Base-by-base conservation (phyloP, 2,888 invertebrate genomes). In the Candidula unifasciata region DNA sequence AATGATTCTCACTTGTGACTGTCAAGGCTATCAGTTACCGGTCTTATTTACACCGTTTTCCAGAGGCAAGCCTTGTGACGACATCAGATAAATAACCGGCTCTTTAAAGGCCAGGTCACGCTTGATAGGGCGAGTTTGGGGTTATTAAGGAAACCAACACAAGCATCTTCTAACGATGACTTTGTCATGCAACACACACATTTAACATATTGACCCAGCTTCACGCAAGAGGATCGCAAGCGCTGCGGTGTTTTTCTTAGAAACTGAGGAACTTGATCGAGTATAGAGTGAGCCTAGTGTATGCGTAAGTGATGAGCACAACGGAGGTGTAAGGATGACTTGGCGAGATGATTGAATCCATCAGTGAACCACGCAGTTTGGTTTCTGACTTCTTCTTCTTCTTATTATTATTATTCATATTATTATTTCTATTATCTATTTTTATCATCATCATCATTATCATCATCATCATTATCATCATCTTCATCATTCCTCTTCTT, bases 1-100 rank as follows among this genome's bases (percentile, higher is more conserved):
- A 80, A 37, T 33, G 44, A 69, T 44, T 37, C 52, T 2, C 35
- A 78, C 78, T 52, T 57, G 54, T 35, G 71, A 54, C 54, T 74
- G 33, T 52, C 74, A 74, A 71, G 71, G 69, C 3, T 80, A 80
- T 80, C 80, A 57, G 71, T 80, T 80, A 69, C 80, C 27, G 18
- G 37, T 27, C 64, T 33, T 64, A 60, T 78, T 60, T 60, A 30
- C 64, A 24, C 64, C 1, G 13, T n/a, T 54, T 66, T 64, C 44
- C 78, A 60, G 27, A 13, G 35, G 30, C 24, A 0, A 60, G 64
- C 64, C n/a, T 33, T 27, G 18, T 37, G 60, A 60, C 64, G 37
- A 35, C 16, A n/a, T 13, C 30, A 78, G 35, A 78, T 78, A 78
- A 78, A 78, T 78, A 78, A 37, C 74, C 21, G 54, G 54, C 52